Conservation (phyloP, 35 echinoderm and acorn worm species). For the Amphiura filiformis region DNA sequence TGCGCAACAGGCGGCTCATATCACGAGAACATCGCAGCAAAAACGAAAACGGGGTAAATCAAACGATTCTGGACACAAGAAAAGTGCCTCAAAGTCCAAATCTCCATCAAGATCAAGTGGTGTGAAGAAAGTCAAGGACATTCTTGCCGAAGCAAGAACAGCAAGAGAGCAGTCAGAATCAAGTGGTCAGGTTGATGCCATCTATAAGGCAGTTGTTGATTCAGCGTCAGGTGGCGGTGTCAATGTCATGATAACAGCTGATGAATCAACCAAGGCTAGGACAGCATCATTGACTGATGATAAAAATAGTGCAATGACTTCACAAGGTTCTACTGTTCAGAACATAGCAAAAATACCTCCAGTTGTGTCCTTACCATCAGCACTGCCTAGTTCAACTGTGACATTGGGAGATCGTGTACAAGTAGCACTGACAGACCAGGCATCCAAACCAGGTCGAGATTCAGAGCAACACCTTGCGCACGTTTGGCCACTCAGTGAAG, state of each 20-base stretch:
- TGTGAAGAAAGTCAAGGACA: conserved; percentile 62
- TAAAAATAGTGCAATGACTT: too few species aligned
- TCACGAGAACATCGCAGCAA: background rate
- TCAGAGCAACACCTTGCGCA: too few species aligned
- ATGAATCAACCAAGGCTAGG: background rate
- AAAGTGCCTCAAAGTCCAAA: conserved; percentile 19
- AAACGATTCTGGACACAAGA: background rate
- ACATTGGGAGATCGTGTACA: too few species aligned
- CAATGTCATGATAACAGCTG: conserved; percentile 20
- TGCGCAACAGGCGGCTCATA: background rate
- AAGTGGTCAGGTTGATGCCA: conserved; percentile 31
- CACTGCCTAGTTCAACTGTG: too few species aligned
- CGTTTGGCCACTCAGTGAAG: too few species aligned
- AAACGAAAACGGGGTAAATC: background rate
- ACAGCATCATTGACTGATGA: too few species aligned
- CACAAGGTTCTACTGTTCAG: too few species aligned
- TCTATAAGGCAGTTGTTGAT: conserved; percentile 29
- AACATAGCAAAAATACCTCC: too few species aligned
- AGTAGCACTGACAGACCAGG: too few species aligned
- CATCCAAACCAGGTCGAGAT: too few species aligned
- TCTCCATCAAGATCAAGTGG: conserved; percentile 28
- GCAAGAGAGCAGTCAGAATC: background rate
- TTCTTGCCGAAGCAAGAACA: conserved; percentile 43
- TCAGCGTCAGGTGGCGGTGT: conserved; percentile 29
- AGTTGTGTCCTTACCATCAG: too few species aligned